Conservation (phyloP, 2,113 vertebrate genomes). For the Xiphophorus couchianus region DNA sequence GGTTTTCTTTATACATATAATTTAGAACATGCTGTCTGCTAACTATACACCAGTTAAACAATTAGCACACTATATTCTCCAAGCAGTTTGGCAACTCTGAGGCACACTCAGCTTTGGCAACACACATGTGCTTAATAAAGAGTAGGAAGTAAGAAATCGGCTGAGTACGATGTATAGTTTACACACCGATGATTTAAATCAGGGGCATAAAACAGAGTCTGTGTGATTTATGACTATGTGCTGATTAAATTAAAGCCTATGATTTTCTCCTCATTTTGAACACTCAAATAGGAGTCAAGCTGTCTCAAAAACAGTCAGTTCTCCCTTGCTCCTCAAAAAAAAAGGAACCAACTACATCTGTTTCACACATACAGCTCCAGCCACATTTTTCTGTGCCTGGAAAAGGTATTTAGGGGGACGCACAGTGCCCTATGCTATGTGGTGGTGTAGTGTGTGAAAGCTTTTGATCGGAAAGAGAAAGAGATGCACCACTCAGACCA, state of each 20-base stretch:
- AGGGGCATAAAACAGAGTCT: conserved; percentile 56
- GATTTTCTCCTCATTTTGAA: conserved; percentile 45
- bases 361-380: conserved; percentile 67
- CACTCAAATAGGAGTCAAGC: conserved; percentile 41
- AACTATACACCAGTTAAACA: conserved; percentile 61
- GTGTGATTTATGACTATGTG: conserved; percentile 62
- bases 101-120: conserved; percentile 46
- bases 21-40: conserved; percentile 29
- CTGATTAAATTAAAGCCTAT: conserved; percentile 58
- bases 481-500: conserved; percentile 38
- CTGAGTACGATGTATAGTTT: conserved; percentile 57
- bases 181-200: conserved; percentile 63
- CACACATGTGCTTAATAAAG: conserved; percentile 60
- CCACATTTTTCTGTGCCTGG: conserved; percentile 67
- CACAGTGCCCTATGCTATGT: conserved; percentile 50
- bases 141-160: conserved; percentile 70
- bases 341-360: conserved; percentile 49
- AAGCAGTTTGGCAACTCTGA: conserved; percentile 46
- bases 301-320: conserved; percentile 14
- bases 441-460: conserved; percentile 28
- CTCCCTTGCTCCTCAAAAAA: conserved; percentile 13
- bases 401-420: conserved; percentile 45
- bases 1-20: neutral
- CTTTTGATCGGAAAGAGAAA: conserved; percentile 10
- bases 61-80: conserved; percentile 62